These are phyloP conservation scores for Tapirus indicus DNA, from an alignment of 2,797 vertebrate species.

Conservation along the genomic window DNA sequence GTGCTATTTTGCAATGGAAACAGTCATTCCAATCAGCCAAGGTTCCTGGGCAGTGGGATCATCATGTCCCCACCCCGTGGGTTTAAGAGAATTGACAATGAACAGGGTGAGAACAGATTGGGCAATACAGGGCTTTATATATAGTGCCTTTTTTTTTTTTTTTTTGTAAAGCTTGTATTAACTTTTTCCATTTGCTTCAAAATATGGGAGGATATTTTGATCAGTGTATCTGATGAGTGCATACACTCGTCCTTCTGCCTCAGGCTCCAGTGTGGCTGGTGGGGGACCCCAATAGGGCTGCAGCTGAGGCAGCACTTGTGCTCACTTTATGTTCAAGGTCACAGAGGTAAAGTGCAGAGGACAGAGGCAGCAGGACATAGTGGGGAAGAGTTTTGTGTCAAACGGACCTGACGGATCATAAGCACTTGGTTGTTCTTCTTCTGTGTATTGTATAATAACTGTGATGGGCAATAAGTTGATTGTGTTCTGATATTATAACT, in stretches of 20 bases:
- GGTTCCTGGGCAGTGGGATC: not conserved
- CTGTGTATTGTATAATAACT: not conserved
- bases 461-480: not conserved
- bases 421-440: not conserved
- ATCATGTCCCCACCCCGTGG: rapidly evolving
- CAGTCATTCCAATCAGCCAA: not conserved
- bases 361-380: not conserved
- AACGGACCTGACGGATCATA: not conserved
- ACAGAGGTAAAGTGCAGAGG: not conserved
- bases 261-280: not conserved
- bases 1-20: not conserved
- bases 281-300: not conserved
- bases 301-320: not conserved
- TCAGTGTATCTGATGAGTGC: not conserved
- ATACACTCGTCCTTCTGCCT: not conserved
- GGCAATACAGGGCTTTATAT: not conserved
- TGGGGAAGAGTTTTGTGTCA: not conserved
- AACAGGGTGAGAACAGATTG: not conserved
- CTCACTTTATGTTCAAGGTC: not conserved
- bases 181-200: not conserved
- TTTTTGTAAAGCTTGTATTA: not conserved
- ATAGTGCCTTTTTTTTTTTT: not conserved
- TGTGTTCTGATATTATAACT: not conserved
- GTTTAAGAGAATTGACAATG: not conserved
- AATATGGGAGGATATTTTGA: not conserved